phyloP scores from a whole-genome alignment of 2,888 invertebrate genomes.

The Sepiola atlantica region DNA sequence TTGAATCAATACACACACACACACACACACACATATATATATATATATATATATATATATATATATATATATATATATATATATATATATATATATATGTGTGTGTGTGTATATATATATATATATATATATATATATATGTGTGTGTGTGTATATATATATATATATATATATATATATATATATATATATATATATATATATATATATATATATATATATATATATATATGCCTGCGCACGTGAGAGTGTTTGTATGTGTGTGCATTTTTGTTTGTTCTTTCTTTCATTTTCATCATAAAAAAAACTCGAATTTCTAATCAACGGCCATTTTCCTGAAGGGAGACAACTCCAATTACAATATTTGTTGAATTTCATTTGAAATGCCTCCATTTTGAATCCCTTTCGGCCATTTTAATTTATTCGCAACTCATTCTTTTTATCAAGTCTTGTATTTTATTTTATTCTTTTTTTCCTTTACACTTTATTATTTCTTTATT shows the following conservation, averaged over 20 bases:
- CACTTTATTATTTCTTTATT: not conserved
- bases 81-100: not conserved
- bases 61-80: not conserved
- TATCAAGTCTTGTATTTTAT: too few species aligned
- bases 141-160: too few species aligned
- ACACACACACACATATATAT: not conserved
- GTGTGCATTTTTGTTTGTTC: not conserved
- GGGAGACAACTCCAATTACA: too few species aligned
- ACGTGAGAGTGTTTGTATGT: not conserved
- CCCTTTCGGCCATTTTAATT: too few species aligned
- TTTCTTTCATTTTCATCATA: not conserved
- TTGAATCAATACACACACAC: not conserved
- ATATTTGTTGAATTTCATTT: too few species aligned
- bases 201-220: not conserved
- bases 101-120: too few species aligned
- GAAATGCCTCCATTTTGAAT: too few species aligned
- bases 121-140: too few species aligned
- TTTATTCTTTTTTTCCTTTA: not conserved
- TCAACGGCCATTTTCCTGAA: too few species aligned
- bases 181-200: not conserved
- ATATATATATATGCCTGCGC: not conserved
- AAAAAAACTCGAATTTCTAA: too few species aligned
- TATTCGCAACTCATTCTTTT: too few species aligned
- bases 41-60: not conserved
- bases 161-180: not conserved